Evolutionary conservation across 2,113 vertebrate genomes (phyloP), one percentile per base, ranked within the genome.

Genomic region (Tringa solitaria): DNA sequence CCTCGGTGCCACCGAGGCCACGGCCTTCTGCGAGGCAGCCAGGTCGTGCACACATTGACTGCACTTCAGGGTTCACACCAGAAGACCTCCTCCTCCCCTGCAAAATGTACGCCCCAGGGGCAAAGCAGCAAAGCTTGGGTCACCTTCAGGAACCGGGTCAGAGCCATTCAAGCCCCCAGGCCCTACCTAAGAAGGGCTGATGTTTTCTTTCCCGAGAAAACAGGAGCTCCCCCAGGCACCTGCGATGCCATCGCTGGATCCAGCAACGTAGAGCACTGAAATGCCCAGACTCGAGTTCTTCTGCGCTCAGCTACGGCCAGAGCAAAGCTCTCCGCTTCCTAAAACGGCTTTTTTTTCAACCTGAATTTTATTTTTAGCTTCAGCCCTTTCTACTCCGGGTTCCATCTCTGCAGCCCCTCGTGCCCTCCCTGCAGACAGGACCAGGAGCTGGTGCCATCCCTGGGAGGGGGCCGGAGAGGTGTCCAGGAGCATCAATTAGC

Each of bases 361-460:
- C 23, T 33, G 20, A 22, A 43, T 51, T 69, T 39, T 59, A 23
- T 26, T 51, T 59, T 14, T 32, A 69, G 53, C 43, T 60, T 30
- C 23, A 83, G 39, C 70, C 54, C 43, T 46, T 72, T 20, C 45
- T 33, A 1, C 9, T 3, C 28, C 20, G 37, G 37, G 43, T 45
- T 45, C 43, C 43, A 8, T 7, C 7, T 2, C 33, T n/a, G 50
- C 41, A 35, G 16, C 43, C n/a, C 61, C 48, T 87, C 24, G 2
- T 3, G 14, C 32, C 5, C 7, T 5, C 50, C 50, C 37, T 53
- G 61, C 57, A 27, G 21, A 10, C 0, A 6, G 56, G 28, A 26
- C 57, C 8, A 5, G 0, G 0, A 61, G 37, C 26, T 33, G 2
- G 14, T 48, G 48, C 53, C 18, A 14, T 16, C 10, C 77, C 65